A percentile compares a stretch with the other conserved stretches of the same genome.
phyloP scores from a whole-genome alignment of 2,113 vertebrate species.

The Grammomys surdaster region DNA sequence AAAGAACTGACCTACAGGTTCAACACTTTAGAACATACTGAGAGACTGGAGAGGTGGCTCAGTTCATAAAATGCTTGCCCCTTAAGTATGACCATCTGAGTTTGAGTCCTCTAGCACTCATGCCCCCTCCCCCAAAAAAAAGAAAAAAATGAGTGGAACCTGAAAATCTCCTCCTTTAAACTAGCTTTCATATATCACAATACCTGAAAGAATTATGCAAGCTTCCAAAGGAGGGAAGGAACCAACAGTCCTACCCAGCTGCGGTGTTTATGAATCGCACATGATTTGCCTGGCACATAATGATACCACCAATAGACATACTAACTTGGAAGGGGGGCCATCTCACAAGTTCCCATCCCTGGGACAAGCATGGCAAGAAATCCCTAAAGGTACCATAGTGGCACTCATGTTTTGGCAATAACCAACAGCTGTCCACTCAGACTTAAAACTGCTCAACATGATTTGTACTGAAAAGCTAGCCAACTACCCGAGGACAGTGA shows the following conservation, averaged over 20 bases:
- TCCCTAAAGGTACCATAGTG: neutral
- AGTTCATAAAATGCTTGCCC: neutral
- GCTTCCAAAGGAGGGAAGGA: neutral
- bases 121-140: neutral
- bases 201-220: neutral
- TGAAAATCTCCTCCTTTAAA: neutral
- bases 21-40: slow-evolving; percentile 6
- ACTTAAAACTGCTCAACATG: neutral
- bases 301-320: too few relatives aligned
- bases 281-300: too few relatives aligned
- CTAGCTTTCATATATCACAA: neutral
- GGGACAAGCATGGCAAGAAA: neutral
- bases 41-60: neutral
- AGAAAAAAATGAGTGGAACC: neutral
- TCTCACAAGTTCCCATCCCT: too few relatives aligned
- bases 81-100: neutral
- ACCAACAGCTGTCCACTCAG: neutral
- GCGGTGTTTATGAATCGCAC: neutral
- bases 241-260: neutral
- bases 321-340: too few relatives aligned
- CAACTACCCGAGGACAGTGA: neutral
- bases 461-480: neutral
- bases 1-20: slow-evolving; percentile 46
- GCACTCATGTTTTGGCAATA: neutral
- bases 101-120: neutral